Evolutionary conservation across 1,140 invertebrate species (phyloP).

Genomic region (Capitella teleta): DNA sequence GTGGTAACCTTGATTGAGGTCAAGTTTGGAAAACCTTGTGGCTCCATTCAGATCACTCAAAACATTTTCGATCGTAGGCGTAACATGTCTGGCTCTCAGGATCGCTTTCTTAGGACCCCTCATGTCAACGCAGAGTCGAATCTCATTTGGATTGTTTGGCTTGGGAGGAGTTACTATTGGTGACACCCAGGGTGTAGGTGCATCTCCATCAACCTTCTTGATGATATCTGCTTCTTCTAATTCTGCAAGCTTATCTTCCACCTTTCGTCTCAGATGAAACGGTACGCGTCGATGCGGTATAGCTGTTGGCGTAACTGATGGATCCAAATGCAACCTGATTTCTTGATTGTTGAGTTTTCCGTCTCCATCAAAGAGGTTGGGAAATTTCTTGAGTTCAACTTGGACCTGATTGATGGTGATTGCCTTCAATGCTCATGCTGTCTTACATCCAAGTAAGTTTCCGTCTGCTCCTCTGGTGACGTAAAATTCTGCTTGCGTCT

Average conservation of each 20-base stretch:
- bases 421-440: too few species aligned
- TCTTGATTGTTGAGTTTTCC: conserved; percentile 15
- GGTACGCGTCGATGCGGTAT: conserved; percentile 13
- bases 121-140: conserved; percentile 25
- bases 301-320: conserved; percentile 8
- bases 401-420: too few species aligned
- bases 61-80: conserved; percentile 22
- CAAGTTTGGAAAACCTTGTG: conserved; percentile 5
- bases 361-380: conserved; percentile 13
- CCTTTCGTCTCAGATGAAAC: conserved; percentile 14
- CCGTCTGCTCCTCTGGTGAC: too few species aligned
- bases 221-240: conserved; percentile 18
- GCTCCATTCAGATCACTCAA: conserved; percentile 18
- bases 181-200: conserved; percentile 19
- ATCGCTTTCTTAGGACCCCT: conserved; percentile 18
- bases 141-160: conserved; percentile 8
- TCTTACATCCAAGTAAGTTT: too few species aligned
- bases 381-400: too few species aligned
- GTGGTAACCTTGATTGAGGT: conserved; percentile 14
- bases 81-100: conserved; percentile 1
- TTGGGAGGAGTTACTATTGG: neutral
- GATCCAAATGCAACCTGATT: conserved; percentile 15
- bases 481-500: too few species aligned
- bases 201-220: conserved; percentile 13
- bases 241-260: conserved; percentile 16